Percentiles rank a stretch among this genome's conserved stretches.
Conservation (phyloP, 2,113 vertebrate genomes). For the Oncorhynchus tshawytscha region DNA sequence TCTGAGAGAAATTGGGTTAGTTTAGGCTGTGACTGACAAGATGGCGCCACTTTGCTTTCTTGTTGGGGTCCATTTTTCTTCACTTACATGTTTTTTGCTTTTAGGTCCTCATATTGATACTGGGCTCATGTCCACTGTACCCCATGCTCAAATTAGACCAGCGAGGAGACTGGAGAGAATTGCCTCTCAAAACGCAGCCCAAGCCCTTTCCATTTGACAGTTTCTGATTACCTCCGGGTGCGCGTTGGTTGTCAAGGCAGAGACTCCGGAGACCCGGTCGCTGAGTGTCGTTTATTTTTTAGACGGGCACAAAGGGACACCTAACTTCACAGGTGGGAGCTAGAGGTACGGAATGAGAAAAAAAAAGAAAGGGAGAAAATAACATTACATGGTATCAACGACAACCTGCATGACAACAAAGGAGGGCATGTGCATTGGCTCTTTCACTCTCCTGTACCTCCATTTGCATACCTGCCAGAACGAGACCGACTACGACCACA, state of each 20-base stretch:
- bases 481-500: conserved; percentile 16
- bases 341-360: conserved; percentile 21
- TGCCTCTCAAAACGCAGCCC: conserved; percentile 19
- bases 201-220: conserved; percentile 60
- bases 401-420: conserved; percentile 35
- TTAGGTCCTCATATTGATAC: conserved; percentile 46
- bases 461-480: conserved; percentile 26
- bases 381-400: conserved; percentile 20
- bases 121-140: conserved; percentile 28
- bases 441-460: background rate
- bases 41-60: background rate
- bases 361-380: conserved; percentile 11
- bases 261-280: conserved; percentile 40
- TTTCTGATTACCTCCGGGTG: conserved; percentile 62
- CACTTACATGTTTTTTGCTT: conserved; percentile 29
- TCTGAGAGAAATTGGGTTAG: conserved; percentile 2
- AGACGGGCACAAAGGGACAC: conserved; percentile 49
- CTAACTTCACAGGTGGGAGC: conserved; percentile 54
- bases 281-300: conserved; percentile 51
- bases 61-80: background rate
- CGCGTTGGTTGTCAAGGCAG: conserved; percentile 37
- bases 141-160: conserved; percentile 24
- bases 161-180: background rate
- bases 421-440: conserved; percentile 28
- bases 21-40: conserved; percentile 13